Evolutionary conservation across 2,797 vertebrate species (phyloP).

Genomic region (Phylloscopus collybita): DNA sequence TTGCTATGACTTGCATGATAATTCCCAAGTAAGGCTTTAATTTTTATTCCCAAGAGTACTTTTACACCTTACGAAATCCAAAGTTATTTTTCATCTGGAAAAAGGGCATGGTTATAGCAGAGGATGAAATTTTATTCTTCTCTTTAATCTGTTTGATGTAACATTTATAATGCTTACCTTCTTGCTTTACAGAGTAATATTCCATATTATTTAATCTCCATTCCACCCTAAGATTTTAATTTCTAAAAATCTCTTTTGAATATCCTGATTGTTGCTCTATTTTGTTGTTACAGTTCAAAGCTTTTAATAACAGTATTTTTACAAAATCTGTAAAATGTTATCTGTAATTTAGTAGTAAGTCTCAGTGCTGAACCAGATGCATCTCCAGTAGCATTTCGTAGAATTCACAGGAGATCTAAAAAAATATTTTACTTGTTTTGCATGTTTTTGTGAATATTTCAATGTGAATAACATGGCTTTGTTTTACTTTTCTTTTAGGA

Average conservation of each 20-base stretch:
- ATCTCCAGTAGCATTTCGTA: background rate
- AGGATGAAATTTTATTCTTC: background rate
- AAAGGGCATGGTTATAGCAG: background rate
- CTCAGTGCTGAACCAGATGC: background rate
- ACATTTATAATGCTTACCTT: background rate
- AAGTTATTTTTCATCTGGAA: background rate
- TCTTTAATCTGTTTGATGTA: background rate
- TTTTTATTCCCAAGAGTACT: background rate
- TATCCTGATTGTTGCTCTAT: background rate
- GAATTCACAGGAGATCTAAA: background rate
- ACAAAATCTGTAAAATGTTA: background rate
- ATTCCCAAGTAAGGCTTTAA: background rate
- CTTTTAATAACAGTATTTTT: background rate
- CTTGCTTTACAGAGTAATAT: background rate
- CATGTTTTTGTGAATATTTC: background rate
- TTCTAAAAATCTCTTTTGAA: background rate
- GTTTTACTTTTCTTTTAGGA: slow-evolving; percentile 81
- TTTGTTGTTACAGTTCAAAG: background rate
- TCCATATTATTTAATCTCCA: background rate
- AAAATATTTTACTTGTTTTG: background rate
- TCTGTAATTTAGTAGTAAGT: background rate
- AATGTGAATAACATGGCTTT: background rate
- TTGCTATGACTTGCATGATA: background rate
- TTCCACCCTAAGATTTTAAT: background rate
- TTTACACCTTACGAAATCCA: background rate